These are phyloP conservation scores for Brienomyrus brachyistius DNA, from an alignment of 2,113 vertebrate genomes.

Conservation along the genomic window DNA sequence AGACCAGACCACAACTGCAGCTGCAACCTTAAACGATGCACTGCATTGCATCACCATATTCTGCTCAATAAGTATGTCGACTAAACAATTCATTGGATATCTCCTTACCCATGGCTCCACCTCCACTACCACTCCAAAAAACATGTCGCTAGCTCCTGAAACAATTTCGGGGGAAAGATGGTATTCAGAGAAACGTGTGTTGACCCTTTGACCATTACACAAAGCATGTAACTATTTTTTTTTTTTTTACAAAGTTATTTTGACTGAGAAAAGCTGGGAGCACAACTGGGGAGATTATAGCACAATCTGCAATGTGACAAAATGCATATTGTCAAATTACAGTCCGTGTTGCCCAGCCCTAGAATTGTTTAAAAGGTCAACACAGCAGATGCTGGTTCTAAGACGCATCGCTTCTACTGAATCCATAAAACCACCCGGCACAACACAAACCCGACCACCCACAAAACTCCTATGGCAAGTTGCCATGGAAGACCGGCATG, in stretches of 20 bases:
- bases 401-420: background rate
- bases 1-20: background rate
- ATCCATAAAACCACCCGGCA: background rate
- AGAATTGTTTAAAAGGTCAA: background rate
- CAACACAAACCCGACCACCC: background rate
- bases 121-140: background rate
- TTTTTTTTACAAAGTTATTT: too few relatives aligned
- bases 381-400: background rate
- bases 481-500: background rate
- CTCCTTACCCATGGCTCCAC: background rate
- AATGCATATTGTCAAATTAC: background rate
- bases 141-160: background rate
- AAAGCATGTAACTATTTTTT: background rate
- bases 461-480: background rate
- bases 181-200: background rate
- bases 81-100: background rate
- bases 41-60: background rate
- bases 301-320: background rate
- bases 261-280: background rate
- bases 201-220: background rate
- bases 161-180: background rate
- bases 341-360: background rate
- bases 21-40: background rate
- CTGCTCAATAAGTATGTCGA: background rate
- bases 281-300: background rate